Percentiles rank a stretch among this genome's conserved stretches.
Conservation (phyloP, 2,797 vertebrate genomes). For the Coranthus polyacanthus region DNA sequence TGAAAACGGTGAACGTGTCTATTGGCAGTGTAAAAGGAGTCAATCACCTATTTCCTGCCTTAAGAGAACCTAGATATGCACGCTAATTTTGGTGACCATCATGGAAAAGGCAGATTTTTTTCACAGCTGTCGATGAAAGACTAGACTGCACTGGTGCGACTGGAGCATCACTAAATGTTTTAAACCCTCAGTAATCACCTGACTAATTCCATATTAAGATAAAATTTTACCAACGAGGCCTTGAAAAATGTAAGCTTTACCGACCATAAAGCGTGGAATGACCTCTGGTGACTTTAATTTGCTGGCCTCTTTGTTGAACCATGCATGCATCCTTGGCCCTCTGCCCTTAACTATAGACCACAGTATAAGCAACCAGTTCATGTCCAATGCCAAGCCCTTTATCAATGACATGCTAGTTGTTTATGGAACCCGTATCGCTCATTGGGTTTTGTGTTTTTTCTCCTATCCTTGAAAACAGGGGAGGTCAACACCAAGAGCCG, state of each 20-base stretch:
- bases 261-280: conserved; percentile 13
- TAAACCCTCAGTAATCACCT: too few species aligned
- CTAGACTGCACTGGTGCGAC: too few species aligned
- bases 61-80: too few species aligned
- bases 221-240: conserved; percentile 4
- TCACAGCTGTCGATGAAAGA: too few species aligned
- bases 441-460: conserved; percentile 20
- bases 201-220: not conserved
- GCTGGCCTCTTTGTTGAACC: conserved; percentile 1
- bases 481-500: conserved; percentile 22
- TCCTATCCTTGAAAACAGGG: conserved; percentile 25
- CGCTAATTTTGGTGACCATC: too few species aligned
- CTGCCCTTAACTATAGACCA: conserved; percentile 20
- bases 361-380: conserved; percentile 27
- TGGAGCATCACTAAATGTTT: too few species aligned
- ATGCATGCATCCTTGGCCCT: conserved; percentile 26
- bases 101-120: too few species aligned
- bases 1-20: too few species aligned
- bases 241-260: conserved; percentile 4
- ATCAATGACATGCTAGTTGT: conserved; percentile 24
- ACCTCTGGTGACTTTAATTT: conserved; percentile 17
- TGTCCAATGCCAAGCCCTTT: conserved; percentile 24
- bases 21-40: too few species aligned
- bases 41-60: too few species aligned
- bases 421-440: conserved; percentile 23